These are phyloP conservation scores for Arizona elegans DNA, from an alignment of 2,113 vertebrate genomes.

Conservation along the genomic window DNA sequence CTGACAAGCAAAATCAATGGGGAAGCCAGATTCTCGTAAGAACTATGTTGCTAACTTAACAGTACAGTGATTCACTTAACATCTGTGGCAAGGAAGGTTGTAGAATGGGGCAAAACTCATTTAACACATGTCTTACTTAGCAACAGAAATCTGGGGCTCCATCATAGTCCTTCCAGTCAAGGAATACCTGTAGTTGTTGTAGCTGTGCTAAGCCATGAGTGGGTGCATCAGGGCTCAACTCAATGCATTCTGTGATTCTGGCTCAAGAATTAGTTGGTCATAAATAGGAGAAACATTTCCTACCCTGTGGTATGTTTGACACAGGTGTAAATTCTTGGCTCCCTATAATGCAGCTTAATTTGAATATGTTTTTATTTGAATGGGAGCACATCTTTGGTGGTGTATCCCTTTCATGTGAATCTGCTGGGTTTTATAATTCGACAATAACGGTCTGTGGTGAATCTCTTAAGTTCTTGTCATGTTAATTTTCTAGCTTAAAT, in stretches of 20 bases:
- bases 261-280: neutral
- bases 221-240: neutral
- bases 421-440: slow-evolving; percentile 30
- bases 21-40: no score
- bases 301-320: neutral
- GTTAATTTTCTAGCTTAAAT: slow-evolving; percentile 15
- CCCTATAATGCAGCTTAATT: neutral
- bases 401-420: slow-evolving; percentile 47
- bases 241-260: neutral
- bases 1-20: no score
- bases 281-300: neutral
- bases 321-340: neutral
- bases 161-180: no score
- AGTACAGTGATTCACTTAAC: no score
- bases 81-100: no score
- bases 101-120: no score
- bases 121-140: no score
- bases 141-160: no score
- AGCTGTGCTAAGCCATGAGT: neutral
- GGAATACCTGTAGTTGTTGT: neutral
- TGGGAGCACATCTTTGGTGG: slow-evolving; percentile 17
- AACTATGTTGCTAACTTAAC: no score
- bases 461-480: slow-evolving; percentile 3
- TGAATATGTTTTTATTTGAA: slow-evolving; percentile 45
- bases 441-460: slow-evolving; percentile 1